Base-by-base conservation (phyloP, 2,797 vertebrate species). In the Gallinago stenura region DNA sequence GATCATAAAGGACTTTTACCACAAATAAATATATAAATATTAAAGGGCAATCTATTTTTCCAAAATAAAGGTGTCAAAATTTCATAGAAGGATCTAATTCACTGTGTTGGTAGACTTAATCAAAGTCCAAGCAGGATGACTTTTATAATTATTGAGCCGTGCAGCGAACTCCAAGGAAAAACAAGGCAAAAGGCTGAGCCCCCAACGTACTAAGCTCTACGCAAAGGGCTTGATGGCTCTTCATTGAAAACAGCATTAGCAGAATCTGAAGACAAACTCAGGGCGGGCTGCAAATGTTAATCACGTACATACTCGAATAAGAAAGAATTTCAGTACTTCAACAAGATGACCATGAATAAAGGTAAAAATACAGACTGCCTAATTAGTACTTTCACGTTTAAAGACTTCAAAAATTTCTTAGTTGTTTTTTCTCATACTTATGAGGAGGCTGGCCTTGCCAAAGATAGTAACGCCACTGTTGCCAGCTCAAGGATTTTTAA, bases 401-500 rank as follows among this genome's bases (percentile, higher is more conserved):
- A 80, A 37, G 15, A 56, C 17, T 70, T 62, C 0, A 10, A 43
- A 60, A 60, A 68, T 13, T 19, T 79, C 15, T 77, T n/a, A 3
- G 10, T 53, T 89, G 25, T 0, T 87, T 90, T 64, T 82, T 69
- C 11, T 24, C 65, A 33, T 26, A 77, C 8, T 79, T 41, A 65
- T 7, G 43, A 80, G 16, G 31, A 86, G 25, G 20, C 4, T 80
- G 46, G 25, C n/a, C 33, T 77, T 89, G 31, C 56, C 43, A 78
- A 61, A n/a, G 12, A 11, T 43, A 43, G 15, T 51, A 92, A 70
- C 4, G 3, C 25, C 31, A 33, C 50, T 61, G n/a, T 28, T 81
- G 26, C 22, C 28, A 93, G n/a, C 64, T 85, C 77, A 81, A 89
- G 66, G 39, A 77, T 83, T 91, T 94, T 87, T 80, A 54, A 90